Evolutionary conservation across 2,797 vertebrate species (phyloP), one percentile per base, ranked within the genome.

Genomic region (Lerista edwardsae): DNA sequence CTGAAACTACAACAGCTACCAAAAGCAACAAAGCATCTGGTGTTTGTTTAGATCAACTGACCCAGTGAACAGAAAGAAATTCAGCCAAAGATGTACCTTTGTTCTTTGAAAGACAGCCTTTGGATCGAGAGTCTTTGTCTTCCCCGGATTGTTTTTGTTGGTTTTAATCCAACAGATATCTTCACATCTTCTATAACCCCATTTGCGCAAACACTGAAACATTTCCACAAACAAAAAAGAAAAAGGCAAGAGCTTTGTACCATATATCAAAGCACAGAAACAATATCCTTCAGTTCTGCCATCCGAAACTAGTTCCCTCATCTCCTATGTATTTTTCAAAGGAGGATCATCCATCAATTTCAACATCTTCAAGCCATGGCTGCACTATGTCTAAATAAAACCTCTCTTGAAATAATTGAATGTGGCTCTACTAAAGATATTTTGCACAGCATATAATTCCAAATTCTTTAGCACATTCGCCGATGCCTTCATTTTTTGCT

Each of bases 101-200:
- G 98, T 99, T 94, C 98, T 97, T 83, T 99, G 98, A 92, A 99
- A 99, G 84, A 99, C 98, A 65, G 98, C 98, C 94, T 99, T 99
- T 51, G 98, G 98, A 87, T 99, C 98, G 47, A 99, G 94, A 4
- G 98, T 98, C 94, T 99, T 99, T 10, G 98, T 99, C 92, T 99
- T 99, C 10, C 98, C 98, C 39, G 98, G 98, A 90, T 99, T 99
- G 90, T 99, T 98, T 95, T 99, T 99, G 93, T 99, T 99, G 5
- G 98, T 99, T 95, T 99, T 99, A 95, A 99, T 99, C 98, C 98
- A 99, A 90, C 98, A 99, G 89, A 99, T 99, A 89, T 99, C 98
- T 94, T 99, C 98, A 88, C 98, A 99, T 87, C 98, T 96, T 93
- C 98, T 97, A 90, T 99, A 99, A 57, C 98, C 98, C 98, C 98